Evolutionary conservation across 2,113 vertebrate genomes (phyloP).

Genomic region (Catharus fuscescens): DNA sequence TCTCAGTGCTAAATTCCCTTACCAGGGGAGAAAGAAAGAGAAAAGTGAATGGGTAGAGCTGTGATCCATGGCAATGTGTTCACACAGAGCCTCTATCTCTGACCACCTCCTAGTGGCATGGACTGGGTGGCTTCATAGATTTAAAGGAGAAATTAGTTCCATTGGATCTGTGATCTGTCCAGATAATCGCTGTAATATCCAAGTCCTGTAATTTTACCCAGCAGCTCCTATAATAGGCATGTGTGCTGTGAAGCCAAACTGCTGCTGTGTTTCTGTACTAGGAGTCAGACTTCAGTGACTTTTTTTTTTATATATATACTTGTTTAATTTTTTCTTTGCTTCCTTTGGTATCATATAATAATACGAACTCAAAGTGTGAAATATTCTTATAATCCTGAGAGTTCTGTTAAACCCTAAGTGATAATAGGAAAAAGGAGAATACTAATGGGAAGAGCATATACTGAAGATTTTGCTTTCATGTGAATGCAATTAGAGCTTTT

Average conservation of each 20-base stretch:
- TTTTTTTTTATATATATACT: neutral
- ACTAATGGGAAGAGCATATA: neutral
- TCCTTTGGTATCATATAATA: neutral
- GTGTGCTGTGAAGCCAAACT: neutral
- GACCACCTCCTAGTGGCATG: neutral
- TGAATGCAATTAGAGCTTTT: conserved; percentile 24
- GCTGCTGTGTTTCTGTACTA: neutral
- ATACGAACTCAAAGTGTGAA: neutral
- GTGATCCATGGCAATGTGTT: neutral
- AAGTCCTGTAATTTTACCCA: neutral
- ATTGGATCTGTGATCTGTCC: neutral
- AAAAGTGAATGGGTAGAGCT: neutral
- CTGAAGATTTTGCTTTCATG: conserved; percentile 9
- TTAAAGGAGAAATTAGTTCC: neutral
- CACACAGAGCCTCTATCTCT: neutral
- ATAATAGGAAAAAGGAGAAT: neutral
- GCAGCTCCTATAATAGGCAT: neutral
- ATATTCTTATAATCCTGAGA: neutral
- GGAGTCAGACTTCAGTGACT: neutral
- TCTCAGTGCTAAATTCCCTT: neutral
- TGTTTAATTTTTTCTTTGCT: neutral
- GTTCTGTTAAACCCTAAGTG: neutral
- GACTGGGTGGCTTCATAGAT: neutral
- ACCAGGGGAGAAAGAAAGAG: no score
- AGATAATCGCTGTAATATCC: neutral